phyloP scores from a whole-genome alignment of 2,888 invertebrate species.

The Amphipyra tragopoginis region DNA sequence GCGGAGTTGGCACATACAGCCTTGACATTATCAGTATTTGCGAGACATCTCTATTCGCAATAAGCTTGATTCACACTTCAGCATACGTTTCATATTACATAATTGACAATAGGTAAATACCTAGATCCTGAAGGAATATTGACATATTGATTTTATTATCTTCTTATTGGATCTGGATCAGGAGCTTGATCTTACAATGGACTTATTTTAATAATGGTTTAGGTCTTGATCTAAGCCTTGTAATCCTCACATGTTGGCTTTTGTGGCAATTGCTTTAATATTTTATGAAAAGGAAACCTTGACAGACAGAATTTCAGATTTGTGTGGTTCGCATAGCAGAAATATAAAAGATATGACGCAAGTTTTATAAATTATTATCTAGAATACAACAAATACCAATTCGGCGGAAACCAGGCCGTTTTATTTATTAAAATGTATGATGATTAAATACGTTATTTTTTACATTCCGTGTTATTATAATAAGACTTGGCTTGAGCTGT shows the following conservation, averaged over 20 bases:
- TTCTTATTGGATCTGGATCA: too few species aligned
- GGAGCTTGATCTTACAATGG: too few species aligned
- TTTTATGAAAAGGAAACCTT: too few species aligned
- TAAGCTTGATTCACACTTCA: slow-evolving; percentile 37
- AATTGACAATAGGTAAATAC: slow-evolving; percentile 1
- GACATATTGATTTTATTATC: not conserved
- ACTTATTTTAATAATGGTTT: too few species aligned
- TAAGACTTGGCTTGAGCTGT: not conserved
- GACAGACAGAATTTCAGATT: too few species aligned
- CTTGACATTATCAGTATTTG: slow-evolving; percentile 71
- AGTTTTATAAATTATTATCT: too few species aligned
- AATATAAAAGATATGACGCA: too few species aligned
- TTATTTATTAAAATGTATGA: slow-evolving; percentile 11
- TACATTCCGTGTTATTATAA: slow-evolving; percentile 18
- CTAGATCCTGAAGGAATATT: slow-evolving; percentile 1
- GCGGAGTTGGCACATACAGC: slow-evolving; percentile 56
- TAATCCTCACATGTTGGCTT: too few species aligned
- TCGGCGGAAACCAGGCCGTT: not conserved
- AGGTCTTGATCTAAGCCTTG: too few species aligned
- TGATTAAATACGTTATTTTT: slow-evolving; percentile 20
- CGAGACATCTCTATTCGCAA: slow-evolving; percentile 49
- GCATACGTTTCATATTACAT: not conserved
- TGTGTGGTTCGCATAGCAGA: too few species aligned
- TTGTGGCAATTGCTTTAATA: too few species aligned
- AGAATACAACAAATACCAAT: not conserved